A percentile compares a stretch with the other conserved stretches of the same genome.
These are phyloP conservation scores for Tortrix viridana DNA, from an alignment of 2,888 invertebrate species.

Conservation along the genomic window DNA sequence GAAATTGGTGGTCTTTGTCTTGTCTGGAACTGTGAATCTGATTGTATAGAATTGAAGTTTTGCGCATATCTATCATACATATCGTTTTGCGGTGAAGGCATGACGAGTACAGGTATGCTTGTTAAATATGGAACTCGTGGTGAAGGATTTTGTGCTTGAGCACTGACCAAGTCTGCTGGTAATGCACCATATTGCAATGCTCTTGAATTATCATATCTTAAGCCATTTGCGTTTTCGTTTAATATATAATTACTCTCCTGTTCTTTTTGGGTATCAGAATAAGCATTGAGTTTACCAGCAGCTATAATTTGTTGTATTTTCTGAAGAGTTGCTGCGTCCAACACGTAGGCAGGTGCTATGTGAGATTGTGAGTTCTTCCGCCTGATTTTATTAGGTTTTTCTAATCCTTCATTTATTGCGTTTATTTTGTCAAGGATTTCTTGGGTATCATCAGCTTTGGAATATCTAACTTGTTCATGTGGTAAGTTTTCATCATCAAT, in stretches of 20 bases:
- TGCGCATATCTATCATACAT: slow-evolving; percentile 46
- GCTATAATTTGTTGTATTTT: slow-evolving; percentile 72
- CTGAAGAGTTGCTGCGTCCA: slow-evolving; percentile 67
- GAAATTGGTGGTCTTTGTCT: slow-evolving; percentile 57
- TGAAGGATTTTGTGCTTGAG: slow-evolving; percentile 25
- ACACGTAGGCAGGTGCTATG: slow-evolving; percentile 54
- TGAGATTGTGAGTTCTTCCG: slow-evolving; percentile 59
- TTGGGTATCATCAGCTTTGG: slow-evolving; percentile 51
- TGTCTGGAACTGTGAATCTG: slow-evolving; percentile 51
- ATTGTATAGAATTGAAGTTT: slow-evolving; percentile 50
- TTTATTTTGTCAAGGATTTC: slow-evolving; percentile 84
- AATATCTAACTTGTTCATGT: slow-evolving; percentile 50
- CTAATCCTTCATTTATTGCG: slow-evolving; percentile 75
- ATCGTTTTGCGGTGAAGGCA: slow-evolving; percentile 52
- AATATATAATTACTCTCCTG: slow-evolving; percentile 50
- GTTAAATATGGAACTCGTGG: slow-evolving; percentile 58
- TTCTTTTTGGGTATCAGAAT: slow-evolving; percentile 46
- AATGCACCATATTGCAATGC: slow-evolving; percentile 42
- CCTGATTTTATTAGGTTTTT: slow-evolving; percentile 62
- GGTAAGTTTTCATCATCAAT: slow-evolving; percentile 53
- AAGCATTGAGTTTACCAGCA: slow-evolving; percentile 60
- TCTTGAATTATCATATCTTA: slow-evolving; percentile 45
- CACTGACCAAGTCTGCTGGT: slow-evolving; percentile 38
- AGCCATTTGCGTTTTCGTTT: slow-evolving; percentile 43
- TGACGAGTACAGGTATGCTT: slow-evolving; percentile 64